phyloP scores from a whole-genome alignment of 2,797 vertebrate genomes.

The Diglossa cyanea region DNA sequence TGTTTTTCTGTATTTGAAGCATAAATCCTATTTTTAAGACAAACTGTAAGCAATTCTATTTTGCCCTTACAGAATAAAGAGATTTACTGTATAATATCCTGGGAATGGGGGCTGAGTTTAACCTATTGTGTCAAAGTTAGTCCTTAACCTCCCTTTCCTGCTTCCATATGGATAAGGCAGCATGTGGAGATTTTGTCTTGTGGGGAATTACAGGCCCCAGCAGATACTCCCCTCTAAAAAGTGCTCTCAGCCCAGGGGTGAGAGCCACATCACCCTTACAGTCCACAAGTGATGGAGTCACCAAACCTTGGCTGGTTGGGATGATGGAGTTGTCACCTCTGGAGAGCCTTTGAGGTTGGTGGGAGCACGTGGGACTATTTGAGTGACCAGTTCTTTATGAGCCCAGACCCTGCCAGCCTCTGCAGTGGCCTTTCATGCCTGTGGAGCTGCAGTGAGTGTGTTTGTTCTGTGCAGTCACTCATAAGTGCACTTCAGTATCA shows the following conservation, averaged over 20 bases:
- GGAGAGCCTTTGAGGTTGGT: neutral
- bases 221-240: neutral
- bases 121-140: neutral
- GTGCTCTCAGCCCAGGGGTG: rapidly evolving
- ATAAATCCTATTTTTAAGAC: neutral
- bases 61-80: neutral
- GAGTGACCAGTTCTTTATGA: neutral
- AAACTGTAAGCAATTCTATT: neutral
- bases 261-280: rapidly evolving
- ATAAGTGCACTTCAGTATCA: neutral
- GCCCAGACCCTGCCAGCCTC: neutral
- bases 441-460: neutral
- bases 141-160: neutral
- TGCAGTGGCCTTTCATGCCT: neutral
- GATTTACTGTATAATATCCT: neutral
- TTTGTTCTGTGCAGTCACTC: neutral
- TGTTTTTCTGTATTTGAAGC: neutral
- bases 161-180: neutral
- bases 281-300: neutral
- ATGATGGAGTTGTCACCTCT: neutral
- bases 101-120: neutral
- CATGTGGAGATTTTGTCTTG: neutral
- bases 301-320: neutral
- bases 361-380: neutral
- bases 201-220: neutral